Base-by-base conservation (phyloP, 2,797 vertebrate genomes). In the Melanotaenia pygmaea region DNA sequence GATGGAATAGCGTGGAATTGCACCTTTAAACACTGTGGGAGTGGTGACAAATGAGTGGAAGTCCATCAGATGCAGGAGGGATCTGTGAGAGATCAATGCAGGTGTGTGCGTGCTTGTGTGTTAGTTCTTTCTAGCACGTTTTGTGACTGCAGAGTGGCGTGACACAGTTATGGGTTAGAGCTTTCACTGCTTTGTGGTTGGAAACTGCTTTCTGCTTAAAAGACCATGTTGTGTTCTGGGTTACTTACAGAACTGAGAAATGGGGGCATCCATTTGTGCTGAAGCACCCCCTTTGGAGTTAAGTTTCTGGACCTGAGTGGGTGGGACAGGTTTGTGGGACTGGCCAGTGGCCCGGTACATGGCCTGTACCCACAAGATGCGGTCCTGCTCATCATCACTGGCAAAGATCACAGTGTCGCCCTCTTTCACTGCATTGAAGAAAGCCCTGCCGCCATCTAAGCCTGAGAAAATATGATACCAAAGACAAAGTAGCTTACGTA, bases 181-280 rank as follows among this genome's bases (percentile, higher is more conserved):
- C 88, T 90, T 88, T 89, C 69, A 77, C 82, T 89, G 90, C 64
- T 80, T 87, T 77, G 83, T 83, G 84, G 80, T 89, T 90, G 83
- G 64, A 87, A 82, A 80, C 77, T 86, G 83, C 79, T 82, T 68
- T 82, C 77, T 89, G 81, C 79, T 74, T 60, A 82, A 69, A 72
- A 84, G 79, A 76, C 30, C 45, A 13, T 73, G 78, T 80, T 81
- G 76, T 72, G 80, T 74, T 79, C 57, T 22, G 60, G 91, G 90
- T 78, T 96, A 99, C 98, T 99, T 98, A 99, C 98, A 99, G 96
- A 99, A 99, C 95, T 99, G 98, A 83, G 98, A 99, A 93, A 99
- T 99, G 77, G 98, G 98, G 32, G 98, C 98, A 0, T 99, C 98
- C 94, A 99, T 95, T 91, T 99, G 98, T 70, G 98, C 97, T 4